Evolutionary conservation across 2,113 vertebrate species (phyloP), one percentile per base, ranked within the genome.

Genomic region (Salvelinus namaycush): DNA sequence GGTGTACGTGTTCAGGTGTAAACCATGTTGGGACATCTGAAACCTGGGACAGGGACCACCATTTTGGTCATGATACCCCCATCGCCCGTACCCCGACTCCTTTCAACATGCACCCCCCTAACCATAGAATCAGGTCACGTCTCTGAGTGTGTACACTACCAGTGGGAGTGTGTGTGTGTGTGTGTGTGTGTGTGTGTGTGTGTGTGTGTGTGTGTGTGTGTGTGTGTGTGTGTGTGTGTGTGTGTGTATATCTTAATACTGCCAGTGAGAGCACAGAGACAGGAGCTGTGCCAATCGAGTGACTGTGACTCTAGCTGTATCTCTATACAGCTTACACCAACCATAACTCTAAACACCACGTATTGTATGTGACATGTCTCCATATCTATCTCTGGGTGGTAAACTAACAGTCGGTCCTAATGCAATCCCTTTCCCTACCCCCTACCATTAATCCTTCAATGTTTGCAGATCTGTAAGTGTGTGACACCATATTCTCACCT

Each of bases 201-300:
- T 39, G 39, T 39, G 39, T 39, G 34, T 34, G 34, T 9, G 34
- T 24, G 7, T 39, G 39, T 39, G 39, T 39, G 34, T 34, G n/a
- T n/a, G n/a, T n/a, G n/a, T n/a, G n/a, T n/a, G n/a, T n/a, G n/a
- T n/a, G n/a, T n/a, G n/a, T n/a, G n/a, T n/a, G n/a, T n/a, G n/a
- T 1, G 34, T 9, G 34, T 44, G 9, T 44, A 9, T 44, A 44
- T 44, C 9, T 44, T 44, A 44, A 54, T 65, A 76, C 65, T 18
- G 24, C 13, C 49, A 24, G 9, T 24, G 5, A 57, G 65, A 48
- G 70, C 75, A 83, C 81, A 78, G 86, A 85, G 87, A 87, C 78
- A 79, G 84, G 85, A 80, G 62, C 11, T 3, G 3, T 68, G 82
- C 87, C 85, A 87, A 68, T 74, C 81, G 62, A 11, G 1, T 59